Conservation (phyloP, 1,140 invertebrate genomes). For the Nylanderia fulva region DNA sequence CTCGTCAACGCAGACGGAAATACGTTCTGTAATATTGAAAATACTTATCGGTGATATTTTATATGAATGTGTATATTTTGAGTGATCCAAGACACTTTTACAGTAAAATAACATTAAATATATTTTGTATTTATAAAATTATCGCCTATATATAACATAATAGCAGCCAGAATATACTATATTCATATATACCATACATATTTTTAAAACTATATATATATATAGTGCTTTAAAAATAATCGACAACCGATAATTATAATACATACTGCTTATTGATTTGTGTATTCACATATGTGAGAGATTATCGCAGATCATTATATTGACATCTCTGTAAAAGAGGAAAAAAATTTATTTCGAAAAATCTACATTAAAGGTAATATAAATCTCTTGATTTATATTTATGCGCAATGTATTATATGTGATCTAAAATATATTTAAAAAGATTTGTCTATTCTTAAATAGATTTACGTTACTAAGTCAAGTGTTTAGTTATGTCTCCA, state of each 20-base stretch:
- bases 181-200: too few relatives aligned
- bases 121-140: too few relatives aligned
- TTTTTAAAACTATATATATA: too few relatives aligned
- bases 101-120: not conserved
- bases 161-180: too few relatives aligned
- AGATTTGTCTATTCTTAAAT: conserved; percentile 1
- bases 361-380: not conserved
- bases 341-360: conserved; percentile 6
- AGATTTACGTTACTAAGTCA: conserved; percentile 4
- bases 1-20: not conserved
- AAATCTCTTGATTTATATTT: too few relatives aligned
- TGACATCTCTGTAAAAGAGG: not conserved
- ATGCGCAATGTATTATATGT: not conserved
- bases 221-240: not conserved
- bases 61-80: not conserved
- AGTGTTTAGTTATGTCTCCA: conserved; percentile 9
- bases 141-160: too few relatives aligned
- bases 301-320: not conserved
- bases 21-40: not conserved
- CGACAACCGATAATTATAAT: not conserved
- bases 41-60: not conserved
- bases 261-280: not conserved
- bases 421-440: not conserved
- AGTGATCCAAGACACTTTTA: not conserved
- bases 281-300: not conserved